These are phyloP conservation scores for Tenthredo scrophulariae DNA, from an alignment of 2,888 invertebrate species.

Conservation along the genomic window DNA sequence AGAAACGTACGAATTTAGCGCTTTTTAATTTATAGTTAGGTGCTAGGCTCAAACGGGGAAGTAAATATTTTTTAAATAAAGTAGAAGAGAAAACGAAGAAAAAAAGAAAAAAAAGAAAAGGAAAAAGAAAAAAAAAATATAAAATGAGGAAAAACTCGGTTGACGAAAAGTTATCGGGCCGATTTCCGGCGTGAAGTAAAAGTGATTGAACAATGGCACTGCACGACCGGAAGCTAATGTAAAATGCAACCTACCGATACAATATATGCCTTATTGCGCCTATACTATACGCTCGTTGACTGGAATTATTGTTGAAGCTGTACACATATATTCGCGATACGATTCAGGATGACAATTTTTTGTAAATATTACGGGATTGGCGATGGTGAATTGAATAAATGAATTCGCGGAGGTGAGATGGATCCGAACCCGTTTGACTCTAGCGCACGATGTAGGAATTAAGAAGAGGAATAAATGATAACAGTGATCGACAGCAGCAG, in stretches of 20 bases:
- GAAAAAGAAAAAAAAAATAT: background rate
- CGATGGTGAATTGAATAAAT: background rate
- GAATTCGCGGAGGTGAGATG: background rate
- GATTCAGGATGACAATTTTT: background rate
- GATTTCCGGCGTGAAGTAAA: constrained; percentile 38
- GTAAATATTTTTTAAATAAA: constrained; percentile 4
- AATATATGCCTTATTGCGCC: constrained; percentile 3
- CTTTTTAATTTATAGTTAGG: background rate
- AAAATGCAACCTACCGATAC: too few relatives aligned
- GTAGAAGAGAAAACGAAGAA: background rate
- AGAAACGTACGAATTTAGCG: background rate
- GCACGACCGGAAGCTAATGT: constrained; percentile 12
- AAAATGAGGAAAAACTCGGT: background rate
- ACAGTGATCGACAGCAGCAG: background rate
- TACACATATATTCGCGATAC: constrained; percentile 6
- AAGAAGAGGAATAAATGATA: background rate
- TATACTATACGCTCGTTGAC: background rate
- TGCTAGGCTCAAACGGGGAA: constrained; percentile 6
- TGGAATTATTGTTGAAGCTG: background rate
- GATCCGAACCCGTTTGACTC: constrained; percentile 12
- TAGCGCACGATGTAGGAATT: background rate
- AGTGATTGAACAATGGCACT: constrained; percentile 32
- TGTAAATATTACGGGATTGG: background rate
- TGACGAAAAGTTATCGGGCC: background rate
- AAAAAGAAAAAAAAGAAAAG: background rate